Evolutionary conservation across 1,140 invertebrate species (phyloP).

Genomic region (Zaprionus camerounensis): DNA sequence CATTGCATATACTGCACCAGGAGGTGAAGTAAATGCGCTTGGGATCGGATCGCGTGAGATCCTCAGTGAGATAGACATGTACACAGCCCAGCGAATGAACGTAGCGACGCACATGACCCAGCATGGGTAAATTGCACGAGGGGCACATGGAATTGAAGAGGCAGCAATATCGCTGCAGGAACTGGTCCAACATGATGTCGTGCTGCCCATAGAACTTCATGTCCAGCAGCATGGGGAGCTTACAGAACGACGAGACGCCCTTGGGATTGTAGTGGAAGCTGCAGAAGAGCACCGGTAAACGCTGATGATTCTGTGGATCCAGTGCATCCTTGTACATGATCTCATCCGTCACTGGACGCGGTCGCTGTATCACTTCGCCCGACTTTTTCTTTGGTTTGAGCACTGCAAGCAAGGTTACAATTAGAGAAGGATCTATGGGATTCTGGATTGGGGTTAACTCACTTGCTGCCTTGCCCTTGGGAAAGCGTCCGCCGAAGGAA

Average conservation of each 20-base stretch:
- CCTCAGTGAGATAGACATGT: constrained; percentile 87
- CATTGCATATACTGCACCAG: constrained; percentile 91
- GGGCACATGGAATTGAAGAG: constrained; percentile 93
- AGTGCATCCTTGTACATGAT: constrained; percentile 89
- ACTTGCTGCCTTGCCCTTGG: constrained; percentile 70
- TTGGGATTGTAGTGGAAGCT: constrained; percentile 89
- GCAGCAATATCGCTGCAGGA: constrained; percentile 97
- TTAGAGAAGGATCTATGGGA: background rate
- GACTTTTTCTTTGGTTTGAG: constrained; percentile 57
- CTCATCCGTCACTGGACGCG: constrained; percentile 72
- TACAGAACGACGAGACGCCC: constrained; percentile 74
- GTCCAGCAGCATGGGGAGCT: constrained; percentile 73
- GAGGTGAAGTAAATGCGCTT: constrained; percentile 94
- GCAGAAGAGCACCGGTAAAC: constrained; percentile 95
- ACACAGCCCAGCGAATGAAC: constrained; percentile 91
- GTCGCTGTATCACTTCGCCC: constrained; percentile 48
- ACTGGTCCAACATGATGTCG: constrained; percentile 97
- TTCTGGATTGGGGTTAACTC: constrained; percentile 19
- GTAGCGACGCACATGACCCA: constrained; percentile 93
- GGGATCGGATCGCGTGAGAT: constrained; percentile 79
- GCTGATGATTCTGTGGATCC: constrained; percentile 94
- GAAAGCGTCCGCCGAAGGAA: constrained; percentile 91
- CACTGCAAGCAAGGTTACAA: constrained; percentile 41
- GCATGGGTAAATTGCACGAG: constrained; percentile 93
- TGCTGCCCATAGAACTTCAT: constrained; percentile 98